Conservation (phyloP, 2,888 invertebrate genomes). For the Meloe dianella region DNA sequence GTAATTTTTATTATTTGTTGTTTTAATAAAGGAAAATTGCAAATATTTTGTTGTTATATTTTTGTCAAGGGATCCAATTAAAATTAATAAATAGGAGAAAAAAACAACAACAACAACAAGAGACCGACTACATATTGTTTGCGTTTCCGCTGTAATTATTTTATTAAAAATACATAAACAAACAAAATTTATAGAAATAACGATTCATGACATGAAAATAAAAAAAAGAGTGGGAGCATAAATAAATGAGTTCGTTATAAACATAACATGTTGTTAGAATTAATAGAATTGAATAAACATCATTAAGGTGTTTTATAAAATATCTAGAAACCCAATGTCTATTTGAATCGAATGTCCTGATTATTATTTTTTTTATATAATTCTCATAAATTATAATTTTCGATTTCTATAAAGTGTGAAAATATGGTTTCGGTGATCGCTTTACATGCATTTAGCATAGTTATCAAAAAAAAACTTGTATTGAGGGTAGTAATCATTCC, state of each 20-base stretch:
- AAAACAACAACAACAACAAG: constrained; percentile 21
- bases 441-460: neutral
- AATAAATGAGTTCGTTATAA: constrained; percentile 39
- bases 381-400: neutral
- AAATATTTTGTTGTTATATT: constrained; percentile 1
- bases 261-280: constrained; percentile 38
- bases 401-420: neutral
- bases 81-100: constrained; percentile 13
- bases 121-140: constrained; percentile 21
- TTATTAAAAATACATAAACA: constrained; percentile 29
- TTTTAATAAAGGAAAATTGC: neutral
- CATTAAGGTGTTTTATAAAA: constrained; percentile 32
- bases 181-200: constrained; percentile 38
- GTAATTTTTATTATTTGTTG: neutral
- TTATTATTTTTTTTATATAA: neutral
- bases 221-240: constrained; percentile 36
- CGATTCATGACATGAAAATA: constrained; percentile 38
- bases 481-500: neutral
- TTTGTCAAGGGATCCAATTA: constrained; percentile 29
- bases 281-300: constrained; percentile 41
- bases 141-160: constrained; percentile 27
- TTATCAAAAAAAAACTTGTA: neutral
- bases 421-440: neutral
- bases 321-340: constrained; percentile 12
- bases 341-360: neutral